These are phyloP conservation scores for Lasioglossum albipes DNA, from an alignment of 1,140 invertebrate genomes.

Conservation along the genomic window DNA sequence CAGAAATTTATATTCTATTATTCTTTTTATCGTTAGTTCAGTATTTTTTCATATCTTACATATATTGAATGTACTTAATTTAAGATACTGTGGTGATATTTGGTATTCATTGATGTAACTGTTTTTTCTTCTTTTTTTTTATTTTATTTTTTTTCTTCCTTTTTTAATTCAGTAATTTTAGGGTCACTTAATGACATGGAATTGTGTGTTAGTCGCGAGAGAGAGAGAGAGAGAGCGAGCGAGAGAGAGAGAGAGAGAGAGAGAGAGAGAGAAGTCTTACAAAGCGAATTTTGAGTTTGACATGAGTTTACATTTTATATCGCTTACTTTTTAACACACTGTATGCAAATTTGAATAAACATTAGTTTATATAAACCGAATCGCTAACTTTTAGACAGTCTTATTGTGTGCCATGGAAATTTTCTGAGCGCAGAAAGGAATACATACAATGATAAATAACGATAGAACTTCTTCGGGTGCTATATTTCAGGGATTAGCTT, in stretches of 20 bases:
- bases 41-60: constrained; percentile 79
- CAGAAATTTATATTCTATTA: constrained; percentile 66
- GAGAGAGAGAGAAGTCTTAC: background rate
- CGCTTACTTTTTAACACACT: constrained; percentile 74
- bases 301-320: constrained; percentile 71
- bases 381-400: constrained; percentile 54
- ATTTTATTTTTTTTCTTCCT: constrained; percentile 14
- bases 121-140: constrained; percentile 46
- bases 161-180: constrained; percentile 60
- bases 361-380: constrained; percentile 73
- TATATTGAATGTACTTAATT: constrained; percentile 79
- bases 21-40: constrained; percentile 75
- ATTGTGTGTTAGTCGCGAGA: constrained; percentile 56
- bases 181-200: constrained; percentile 58
- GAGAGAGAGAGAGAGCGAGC: too few species aligned
- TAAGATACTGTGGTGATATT: constrained; percentile 75
- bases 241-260: too few species aligned
- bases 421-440: constrained; percentile 35
- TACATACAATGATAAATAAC: constrained; percentile 34
- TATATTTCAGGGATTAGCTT: constrained; percentile 61
- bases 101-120: constrained; percentile 65
- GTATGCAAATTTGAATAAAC: constrained; percentile 76
- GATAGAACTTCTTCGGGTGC: constrained; percentile 56
- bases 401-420: constrained; percentile 60
- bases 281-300: constrained; percentile 45